Evolutionary conservation across 2,797 vertebrate species (phyloP).

Genomic region (Nasua narica): DNA sequence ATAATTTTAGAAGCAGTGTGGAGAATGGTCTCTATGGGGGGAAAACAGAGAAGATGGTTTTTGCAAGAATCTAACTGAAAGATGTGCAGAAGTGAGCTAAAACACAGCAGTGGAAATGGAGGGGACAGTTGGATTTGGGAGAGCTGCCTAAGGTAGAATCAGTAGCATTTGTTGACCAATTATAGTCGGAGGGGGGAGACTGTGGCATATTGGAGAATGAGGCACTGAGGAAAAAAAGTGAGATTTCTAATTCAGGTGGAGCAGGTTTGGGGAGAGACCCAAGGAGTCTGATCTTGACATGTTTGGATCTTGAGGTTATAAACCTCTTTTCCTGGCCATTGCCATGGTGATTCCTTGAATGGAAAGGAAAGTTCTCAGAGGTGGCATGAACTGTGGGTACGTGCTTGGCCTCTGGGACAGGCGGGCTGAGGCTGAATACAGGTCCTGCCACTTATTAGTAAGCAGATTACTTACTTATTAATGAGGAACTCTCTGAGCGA

Average conservation of each 20-base stretch:
- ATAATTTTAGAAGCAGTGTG: conserved; percentile 1
- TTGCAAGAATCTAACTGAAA: background rate
- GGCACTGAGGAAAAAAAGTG: background rate
- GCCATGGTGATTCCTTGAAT: background rate
- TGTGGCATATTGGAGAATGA: background rate
- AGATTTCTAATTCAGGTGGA: background rate
- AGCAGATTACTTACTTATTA: background rate
- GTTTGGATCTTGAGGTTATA: background rate
- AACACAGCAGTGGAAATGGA: background rate
- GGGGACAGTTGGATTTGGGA: background rate
- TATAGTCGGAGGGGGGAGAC: background rate
- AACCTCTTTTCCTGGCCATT: background rate
- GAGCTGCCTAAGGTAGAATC: background rate
- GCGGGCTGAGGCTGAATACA: background rate
- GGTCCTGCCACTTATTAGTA: background rate
- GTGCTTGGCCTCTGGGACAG: background rate
- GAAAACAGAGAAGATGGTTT: background rate
- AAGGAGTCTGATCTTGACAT: background rate
- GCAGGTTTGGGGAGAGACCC: background rate
- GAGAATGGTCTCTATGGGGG: background rate
- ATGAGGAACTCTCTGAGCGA: background rate
- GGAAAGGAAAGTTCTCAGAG: background rate
- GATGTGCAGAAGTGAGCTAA: background rate
- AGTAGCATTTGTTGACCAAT: background rate
- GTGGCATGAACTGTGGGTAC: background rate